phyloP scores from a whole-genome alignment of 2,888 invertebrate species.

The Troides aeacus region DNA sequence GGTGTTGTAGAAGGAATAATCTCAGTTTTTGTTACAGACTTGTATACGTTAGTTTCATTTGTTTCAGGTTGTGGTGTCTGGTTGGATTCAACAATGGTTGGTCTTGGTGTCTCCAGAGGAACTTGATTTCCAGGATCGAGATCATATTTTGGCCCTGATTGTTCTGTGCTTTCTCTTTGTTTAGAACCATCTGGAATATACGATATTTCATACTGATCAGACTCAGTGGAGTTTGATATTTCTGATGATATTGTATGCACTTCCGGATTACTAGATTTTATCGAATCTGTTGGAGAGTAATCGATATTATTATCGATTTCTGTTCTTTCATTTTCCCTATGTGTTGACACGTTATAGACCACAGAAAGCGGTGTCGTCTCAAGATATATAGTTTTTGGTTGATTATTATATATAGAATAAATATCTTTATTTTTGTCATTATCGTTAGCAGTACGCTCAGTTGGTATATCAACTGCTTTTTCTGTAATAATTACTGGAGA shows the following conservation, averaged over 20 bases:
- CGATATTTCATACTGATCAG: conserved; percentile 19
- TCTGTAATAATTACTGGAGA: conserved; percentile 27
- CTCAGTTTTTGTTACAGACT: conserved; percentile 38
- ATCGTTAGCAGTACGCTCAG: conserved; percentile 3
- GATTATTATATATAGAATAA: conserved; percentile 12
- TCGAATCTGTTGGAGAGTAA: conserved; percentile 8
- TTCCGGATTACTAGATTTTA: background rate
- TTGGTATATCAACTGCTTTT: conserved; percentile 11
- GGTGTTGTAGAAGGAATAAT: conserved; percentile 38
- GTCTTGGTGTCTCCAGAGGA: background rate
- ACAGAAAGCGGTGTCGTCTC: conserved; percentile 28
- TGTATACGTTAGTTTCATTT: conserved; percentile 37
- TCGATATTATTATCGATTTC: conserved; percentile 10
- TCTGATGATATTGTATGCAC: conserved; percentile 18
- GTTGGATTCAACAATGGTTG: conserved; percentile 22
- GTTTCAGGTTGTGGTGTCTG: conserved; percentile 30
- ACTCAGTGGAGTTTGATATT: conserved; percentile 18
- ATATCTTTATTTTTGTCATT: conserved; percentile 14
- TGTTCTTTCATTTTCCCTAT: conserved; percentile 32
- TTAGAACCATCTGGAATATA: conserved; percentile 28
- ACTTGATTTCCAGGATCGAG: conserved; percentile 8
- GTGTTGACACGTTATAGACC: conserved; percentile 32
- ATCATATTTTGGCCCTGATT: conserved; percentile 20
- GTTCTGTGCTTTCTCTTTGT: conserved; percentile 18
- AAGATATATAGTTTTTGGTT: conserved; percentile 25